A percentile compares a stretch with the other conserved stretches of the same genome.
phyloP scores from a whole-genome alignment of 2,113 vertebrate genomes.

The Variabilichromis moorii region DNA sequence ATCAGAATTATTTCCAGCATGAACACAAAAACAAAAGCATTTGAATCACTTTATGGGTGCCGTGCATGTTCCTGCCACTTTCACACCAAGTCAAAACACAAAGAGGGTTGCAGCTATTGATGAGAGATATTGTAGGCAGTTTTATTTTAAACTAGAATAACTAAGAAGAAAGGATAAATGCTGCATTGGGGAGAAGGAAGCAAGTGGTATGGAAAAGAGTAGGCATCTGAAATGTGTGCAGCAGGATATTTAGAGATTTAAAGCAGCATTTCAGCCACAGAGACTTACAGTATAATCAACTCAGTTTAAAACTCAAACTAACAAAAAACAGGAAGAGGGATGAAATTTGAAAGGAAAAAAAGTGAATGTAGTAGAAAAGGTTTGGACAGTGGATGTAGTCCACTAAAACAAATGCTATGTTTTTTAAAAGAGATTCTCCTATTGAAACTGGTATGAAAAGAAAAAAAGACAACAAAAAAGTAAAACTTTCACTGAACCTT shows the following conservation, averaged over 20 bases:
- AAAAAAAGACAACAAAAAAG: not conserved
- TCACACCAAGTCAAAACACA: not conserved
- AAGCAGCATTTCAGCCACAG: not conserved
- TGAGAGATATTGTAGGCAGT: not conserved
- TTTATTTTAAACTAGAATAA: not conserved
- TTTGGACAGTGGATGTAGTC: not conserved
- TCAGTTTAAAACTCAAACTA: not conserved
- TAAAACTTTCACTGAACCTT: not conserved
- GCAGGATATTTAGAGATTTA: not conserved
- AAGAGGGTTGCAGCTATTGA: not conserved
- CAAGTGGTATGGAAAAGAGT: not conserved
- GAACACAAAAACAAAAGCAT: not conserved
- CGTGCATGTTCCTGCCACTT: not conserved
- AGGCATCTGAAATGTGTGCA: not conserved
- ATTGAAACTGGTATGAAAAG: not conserved
- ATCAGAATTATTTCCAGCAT: not conserved
- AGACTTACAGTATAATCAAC: not conserved
- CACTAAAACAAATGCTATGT: rapidly evolving
- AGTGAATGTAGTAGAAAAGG: not conserved
- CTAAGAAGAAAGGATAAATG: not conserved
- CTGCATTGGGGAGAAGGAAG: rapidly evolving
- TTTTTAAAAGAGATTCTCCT: not conserved
- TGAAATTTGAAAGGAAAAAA: not conserved
- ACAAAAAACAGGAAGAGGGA: not conserved
- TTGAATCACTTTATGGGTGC: not conserved